These are phyloP conservation scores for Folsomia candida DNA, from an alignment of 2,888 invertebrate genomes.

Conservation along the genomic window DNA sequence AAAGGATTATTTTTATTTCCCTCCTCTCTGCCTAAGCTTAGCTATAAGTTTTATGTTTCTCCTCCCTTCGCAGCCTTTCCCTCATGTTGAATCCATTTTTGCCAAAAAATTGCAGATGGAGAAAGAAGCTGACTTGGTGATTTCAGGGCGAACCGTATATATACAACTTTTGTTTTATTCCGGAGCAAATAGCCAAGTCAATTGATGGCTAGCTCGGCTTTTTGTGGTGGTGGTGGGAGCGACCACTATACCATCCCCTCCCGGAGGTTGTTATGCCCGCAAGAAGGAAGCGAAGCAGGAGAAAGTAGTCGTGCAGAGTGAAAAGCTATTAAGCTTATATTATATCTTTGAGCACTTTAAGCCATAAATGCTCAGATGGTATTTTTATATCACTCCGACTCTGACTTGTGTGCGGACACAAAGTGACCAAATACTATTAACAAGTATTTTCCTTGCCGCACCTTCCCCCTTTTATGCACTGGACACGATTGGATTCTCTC, in stretches of 20 bases:
- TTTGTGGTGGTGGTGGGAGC: background rate
- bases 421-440: constrained; percentile 12
- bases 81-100: background rate
- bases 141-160: background rate
- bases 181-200: background rate
- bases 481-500: background rate
- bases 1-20: background rate
- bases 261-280: background rate
- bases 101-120: background rate
- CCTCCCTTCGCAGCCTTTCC: background rate
- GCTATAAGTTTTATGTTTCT: constrained; percentile 1
- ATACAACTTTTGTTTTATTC: background rate
- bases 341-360: constrained; percentile 3
- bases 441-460: constrained; percentile 13
- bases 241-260: background rate
- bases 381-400: background rate
- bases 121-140: constrained; percentile 4
- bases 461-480: background rate
- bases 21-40: background rate
- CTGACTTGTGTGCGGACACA: background rate
- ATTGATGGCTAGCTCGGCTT: too few species aligned
- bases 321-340: constrained; percentile 2
- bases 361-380: constrained; percentile 3
- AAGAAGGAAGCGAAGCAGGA: background rate
- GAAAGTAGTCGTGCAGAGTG: constrained; percentile 4